phyloP scores from a whole-genome alignment of 2,888 invertebrate species.

The Scaptomyza parva region DNA sequence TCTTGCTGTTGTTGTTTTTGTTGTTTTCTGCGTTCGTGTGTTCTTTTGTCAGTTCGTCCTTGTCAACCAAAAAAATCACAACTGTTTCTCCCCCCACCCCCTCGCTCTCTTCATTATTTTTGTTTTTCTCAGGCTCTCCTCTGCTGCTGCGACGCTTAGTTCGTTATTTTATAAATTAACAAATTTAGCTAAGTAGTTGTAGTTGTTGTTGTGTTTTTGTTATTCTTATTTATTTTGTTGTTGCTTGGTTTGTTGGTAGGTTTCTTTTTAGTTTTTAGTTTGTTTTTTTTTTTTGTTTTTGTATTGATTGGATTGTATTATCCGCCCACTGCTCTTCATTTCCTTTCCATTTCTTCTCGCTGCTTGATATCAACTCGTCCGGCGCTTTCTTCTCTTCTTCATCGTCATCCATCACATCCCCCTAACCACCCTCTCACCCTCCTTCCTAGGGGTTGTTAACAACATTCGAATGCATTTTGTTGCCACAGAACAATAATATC shows the following conservation, averaged over 20 bases:
- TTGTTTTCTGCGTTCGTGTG: constrained; percentile 15
- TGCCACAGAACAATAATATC: constrained; percentile 39
- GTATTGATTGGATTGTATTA: constrained; percentile 63
- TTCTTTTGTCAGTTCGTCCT: constrained; percentile 35
- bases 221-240: constrained; percentile 45
- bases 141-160: constrained; percentile 77
- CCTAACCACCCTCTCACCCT: background rate
- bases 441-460: constrained; percentile 30
- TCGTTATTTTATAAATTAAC: constrained; percentile 80
- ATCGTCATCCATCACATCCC: background rate
- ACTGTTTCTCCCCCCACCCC: constrained; percentile 1
- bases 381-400: constrained; percentile 26
- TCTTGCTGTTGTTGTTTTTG: constrained; percentile 21
- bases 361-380: constrained; percentile 57
- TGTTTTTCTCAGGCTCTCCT: constrained; percentile 35
- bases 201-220: constrained; percentile 54
- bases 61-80: constrained; percentile 36
- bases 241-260: constrained; percentile 64
- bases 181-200: constrained; percentile 80
- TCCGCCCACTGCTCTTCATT: constrained; percentile 31
- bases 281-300: background rate
- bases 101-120: constrained; percentile 50
- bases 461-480: constrained; percentile 57
- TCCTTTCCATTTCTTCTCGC: constrained; percentile 15
- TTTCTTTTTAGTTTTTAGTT: too few relatives aligned